Evolutionary conservation across 2,113 vertebrate genomes (phyloP), one percentile per base, ranked within the genome.

Genomic region (Oenanthe melanoleuca): DNA sequence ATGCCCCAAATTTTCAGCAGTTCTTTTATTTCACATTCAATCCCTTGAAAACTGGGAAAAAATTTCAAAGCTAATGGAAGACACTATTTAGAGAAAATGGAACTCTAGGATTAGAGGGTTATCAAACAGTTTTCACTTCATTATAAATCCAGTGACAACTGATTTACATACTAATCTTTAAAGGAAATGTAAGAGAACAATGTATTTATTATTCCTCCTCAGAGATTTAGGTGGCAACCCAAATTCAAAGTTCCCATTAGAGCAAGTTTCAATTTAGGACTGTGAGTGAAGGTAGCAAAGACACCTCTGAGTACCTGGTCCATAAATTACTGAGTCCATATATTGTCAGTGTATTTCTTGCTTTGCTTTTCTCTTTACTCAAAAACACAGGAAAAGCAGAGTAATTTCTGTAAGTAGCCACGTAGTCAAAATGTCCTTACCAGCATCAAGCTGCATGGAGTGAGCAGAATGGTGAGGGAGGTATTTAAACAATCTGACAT

Each of bases 401-500:
- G 26, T n/a, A 3, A 72, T 75, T 87, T 73, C 82, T 92, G 3
- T 57, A 80, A 86, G 18, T 1, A 75, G 52, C 38, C n/a, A 80
- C 0, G 6, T 57, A 91, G 37, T 67, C 7, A 52, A 89, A 53
- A 70, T 8, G 59, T 31, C 64, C 97, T 98, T 97, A 99, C 99
- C 99, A 11, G 99, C 98, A 93, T 99, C 99, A 26, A 98, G 98
- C 47, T 99, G 99, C 17, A 98, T 98, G 82, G 98, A 96, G 78
- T 98, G 98, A 6, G 98, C 97, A 31, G 98, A 98, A n/a, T 98
- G 98, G 92, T 99, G 99, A 47, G 99, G 99, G 89, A 99, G 98
- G 97, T 99, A 99, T 95, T 99, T 99, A 52, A 99, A 98, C 82
- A 99, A 98, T 95, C 98, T 98, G 95, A 99, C 98, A 81, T 98